These are phyloP conservation scores for Lasioglossum lativentre DNA, from an alignment of 2,888 invertebrate genomes.

Conservation along the genomic window DNA sequence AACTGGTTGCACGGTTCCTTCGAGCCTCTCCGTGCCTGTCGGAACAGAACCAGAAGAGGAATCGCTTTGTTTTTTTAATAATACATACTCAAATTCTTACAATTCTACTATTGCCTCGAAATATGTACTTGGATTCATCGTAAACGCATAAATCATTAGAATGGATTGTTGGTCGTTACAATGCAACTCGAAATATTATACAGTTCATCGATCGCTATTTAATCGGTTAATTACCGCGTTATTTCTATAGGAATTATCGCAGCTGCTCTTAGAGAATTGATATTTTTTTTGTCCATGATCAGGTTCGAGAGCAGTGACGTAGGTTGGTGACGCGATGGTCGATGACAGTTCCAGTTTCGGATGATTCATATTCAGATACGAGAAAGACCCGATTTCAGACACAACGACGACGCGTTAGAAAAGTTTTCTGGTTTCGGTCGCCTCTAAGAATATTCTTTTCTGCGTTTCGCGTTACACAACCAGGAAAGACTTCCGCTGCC, in stretches of 20 bases:
- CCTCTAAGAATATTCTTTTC: background rate
- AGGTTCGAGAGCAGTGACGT: background rate
- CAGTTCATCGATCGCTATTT: too few relatives aligned
- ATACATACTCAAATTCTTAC: too few relatives aligned
- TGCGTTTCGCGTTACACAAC: background rate
- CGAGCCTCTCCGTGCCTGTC: background rate
- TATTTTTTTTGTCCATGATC: background rate
- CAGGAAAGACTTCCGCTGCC: background rate
- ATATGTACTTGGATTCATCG: too few relatives aligned
- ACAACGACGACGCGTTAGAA: background rate
- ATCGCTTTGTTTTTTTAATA: too few relatives aligned
- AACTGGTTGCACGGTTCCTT: background rate
- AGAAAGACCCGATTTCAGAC: background rate
- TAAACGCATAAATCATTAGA: too few relatives aligned
- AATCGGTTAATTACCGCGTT: background rate
- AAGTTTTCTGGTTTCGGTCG: constrained; percentile 9
- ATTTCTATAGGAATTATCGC: background rate
- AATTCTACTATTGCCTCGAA: too few relatives aligned
- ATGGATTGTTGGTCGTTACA: too few relatives aligned
- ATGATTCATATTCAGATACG: background rate
- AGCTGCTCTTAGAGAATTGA: background rate
- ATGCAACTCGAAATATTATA: too few relatives aligned
- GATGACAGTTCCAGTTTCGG: background rate
- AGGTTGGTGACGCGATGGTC: background rate
- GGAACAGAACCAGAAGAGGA: too few relatives aligned